Evolutionary conservation across 2,797 vertebrate species (phyloP).

Genomic region (Onychomys leucogaster): DNA sequence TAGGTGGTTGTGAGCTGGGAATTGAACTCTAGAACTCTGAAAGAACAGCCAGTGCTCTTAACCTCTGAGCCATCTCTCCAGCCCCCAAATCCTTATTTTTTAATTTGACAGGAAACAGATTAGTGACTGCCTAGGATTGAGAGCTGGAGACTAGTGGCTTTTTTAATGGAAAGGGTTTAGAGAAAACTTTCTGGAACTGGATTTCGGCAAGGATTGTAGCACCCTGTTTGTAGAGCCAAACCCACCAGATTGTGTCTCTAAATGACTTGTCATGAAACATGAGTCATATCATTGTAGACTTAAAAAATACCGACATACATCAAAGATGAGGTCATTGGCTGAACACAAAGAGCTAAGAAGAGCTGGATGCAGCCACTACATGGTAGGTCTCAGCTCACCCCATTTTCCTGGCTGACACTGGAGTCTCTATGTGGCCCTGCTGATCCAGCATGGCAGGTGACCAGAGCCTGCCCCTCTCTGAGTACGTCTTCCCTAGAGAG

Average conservation of each 20-base stretch:
- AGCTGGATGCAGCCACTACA: fast-evolving
- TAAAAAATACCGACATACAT: neutral
- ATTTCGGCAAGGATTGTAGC: neutral
- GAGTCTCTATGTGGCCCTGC: neutral
- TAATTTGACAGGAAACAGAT: neutral
- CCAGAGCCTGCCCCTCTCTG: neutral
- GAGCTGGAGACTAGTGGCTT: fast-evolving
- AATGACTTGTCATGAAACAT: neutral
- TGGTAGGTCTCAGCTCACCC: fast-evolving
- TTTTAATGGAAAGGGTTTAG: neutral
- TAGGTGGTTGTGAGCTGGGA: too few relatives aligned
- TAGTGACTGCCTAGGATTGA: neutral
- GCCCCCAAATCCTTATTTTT: neutral
- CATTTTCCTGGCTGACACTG: neutral
- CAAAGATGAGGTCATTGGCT: neutral
- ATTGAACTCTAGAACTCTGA: too few relatives aligned
- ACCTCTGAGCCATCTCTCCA: too few relatives aligned
- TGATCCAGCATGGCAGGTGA: neutral
- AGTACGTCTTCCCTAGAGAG: neutral
- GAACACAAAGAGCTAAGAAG: neutral
- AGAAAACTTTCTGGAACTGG: neutral
- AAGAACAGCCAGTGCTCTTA: too few relatives aligned
- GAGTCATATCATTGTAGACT: neutral
- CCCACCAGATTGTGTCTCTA: neutral
- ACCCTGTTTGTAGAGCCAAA: neutral